Evolutionary conservation across 2,113 vertebrate genomes (phyloP).

Genomic region (Ophthalmolycus amberensis): DNA sequence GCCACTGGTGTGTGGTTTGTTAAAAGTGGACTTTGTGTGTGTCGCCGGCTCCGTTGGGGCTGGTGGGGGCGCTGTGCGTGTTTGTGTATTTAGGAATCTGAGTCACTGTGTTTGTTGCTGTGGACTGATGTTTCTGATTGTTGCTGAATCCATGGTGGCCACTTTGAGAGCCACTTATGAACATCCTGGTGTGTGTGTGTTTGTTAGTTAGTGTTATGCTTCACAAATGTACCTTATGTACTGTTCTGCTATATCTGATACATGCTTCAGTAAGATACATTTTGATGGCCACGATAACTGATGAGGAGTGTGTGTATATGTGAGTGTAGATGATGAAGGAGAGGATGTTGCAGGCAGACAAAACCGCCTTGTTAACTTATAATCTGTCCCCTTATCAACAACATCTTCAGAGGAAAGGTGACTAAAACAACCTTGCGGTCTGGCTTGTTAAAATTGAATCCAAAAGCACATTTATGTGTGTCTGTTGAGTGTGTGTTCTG

Average conservation of each 20-base stretch:
- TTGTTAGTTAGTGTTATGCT: slow-evolving; percentile 5
- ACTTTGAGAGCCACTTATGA: slow-evolving; percentile 46
- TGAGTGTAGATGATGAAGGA: slow-evolving; percentile 19
- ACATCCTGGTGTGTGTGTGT: slow-evolving; percentile 17
- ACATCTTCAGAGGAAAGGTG: slow-evolving; percentile 33
- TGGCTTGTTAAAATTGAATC: slow-evolving; percentile 50
- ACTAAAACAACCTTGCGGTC: slow-evolving; percentile 33
- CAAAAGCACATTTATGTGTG: slow-evolving; percentile 24
- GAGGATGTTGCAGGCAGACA: slow-evolving; percentile 19
- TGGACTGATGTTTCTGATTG: slow-evolving; percentile 17
- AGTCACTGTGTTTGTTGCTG: slow-evolving; percentile 10
- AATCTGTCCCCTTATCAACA: slow-evolving; percentile 53
- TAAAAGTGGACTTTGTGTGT: slow-evolving; percentile 58
- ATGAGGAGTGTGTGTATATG: slow-evolving; percentile 19
- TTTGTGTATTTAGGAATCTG: slow-evolving; percentile 24
- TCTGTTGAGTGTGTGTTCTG: slow-evolving; percentile 6
- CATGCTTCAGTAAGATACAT: slow-evolving; percentile 5
- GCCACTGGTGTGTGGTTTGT: slow-evolving; percentile 64
- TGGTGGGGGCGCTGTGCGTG: slow-evolving; percentile 6
- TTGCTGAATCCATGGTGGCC: slow-evolving; percentile 29
- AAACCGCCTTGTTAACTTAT: slow-evolving; percentile 48
- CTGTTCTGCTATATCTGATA: slow-evolving; percentile 5
- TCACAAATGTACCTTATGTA: neutral
- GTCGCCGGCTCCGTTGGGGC: slow-evolving; percentile 31
- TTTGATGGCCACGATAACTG: slow-evolving; percentile 9